A percentile compares a stretch with the other conserved stretches of the same genome.
Conservation (phyloP, 2,113 vertebrate species). For the Scomber japonicus region DNA sequence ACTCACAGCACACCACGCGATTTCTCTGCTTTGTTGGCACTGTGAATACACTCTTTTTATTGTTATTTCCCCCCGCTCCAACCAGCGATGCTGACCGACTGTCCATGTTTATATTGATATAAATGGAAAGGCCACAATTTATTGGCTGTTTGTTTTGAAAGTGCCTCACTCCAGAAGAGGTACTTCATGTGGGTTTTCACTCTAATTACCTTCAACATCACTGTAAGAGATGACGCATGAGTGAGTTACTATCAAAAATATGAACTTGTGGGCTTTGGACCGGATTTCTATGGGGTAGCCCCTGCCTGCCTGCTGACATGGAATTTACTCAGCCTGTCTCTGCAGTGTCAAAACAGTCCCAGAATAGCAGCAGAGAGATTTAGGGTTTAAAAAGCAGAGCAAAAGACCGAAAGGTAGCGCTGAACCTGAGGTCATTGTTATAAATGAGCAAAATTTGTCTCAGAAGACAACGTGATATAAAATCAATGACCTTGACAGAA, state of each 20-base stretch:
- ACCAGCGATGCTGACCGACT: not conserved
- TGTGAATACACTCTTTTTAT: not conserved
- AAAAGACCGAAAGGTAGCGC: not conserved
- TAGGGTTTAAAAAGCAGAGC: slow-evolving; percentile 35
- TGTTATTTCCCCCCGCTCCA: not conserved
- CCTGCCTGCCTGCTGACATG: slow-evolving; percentile 24
- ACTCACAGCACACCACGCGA: not conserved
- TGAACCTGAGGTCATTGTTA: slow-evolving; percentile 20
- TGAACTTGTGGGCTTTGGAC: slow-evolving; percentile 24
- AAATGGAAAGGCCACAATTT: not conserved
- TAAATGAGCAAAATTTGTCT: slow-evolving; percentile 19
- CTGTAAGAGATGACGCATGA: slow-evolving; percentile 21
- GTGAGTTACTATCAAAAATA: not conserved
- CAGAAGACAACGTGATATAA: not conserved
- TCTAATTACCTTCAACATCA: slow-evolving; percentile 2
- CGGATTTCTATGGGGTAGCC: not conserved
- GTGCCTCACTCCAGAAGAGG: not conserved
- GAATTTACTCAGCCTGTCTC: slow-evolving; percentile 49
- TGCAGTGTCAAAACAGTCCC: slow-evolving; percentile 53
- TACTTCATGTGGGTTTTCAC: not conserved
- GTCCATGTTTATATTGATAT: not conserved
- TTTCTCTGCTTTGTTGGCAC: not conserved
- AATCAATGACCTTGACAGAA: not conserved
- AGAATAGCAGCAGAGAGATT: slow-evolving; percentile 48
- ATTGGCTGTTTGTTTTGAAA: not conserved